Base-by-base conservation (phyloP, 2,888 invertebrate genomes). In the Nomada ruficornis region DNA sequence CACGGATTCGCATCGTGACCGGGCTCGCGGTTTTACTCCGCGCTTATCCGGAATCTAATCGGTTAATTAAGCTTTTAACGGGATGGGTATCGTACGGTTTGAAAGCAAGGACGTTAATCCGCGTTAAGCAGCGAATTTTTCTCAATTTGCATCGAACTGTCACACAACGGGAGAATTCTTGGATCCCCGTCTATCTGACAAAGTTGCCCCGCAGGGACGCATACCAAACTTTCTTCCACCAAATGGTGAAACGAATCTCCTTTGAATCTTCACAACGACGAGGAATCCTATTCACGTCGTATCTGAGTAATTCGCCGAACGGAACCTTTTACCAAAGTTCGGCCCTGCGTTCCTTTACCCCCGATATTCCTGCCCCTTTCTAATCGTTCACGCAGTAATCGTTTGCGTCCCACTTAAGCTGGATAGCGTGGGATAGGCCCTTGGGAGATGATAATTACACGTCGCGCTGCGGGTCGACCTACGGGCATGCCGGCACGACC, bases 391-490 rank as follows among this genome's bases (percentile, higher is more conserved):
- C 88, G 90, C 89, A 89, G 90, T 88, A 90, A 90, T 88, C 90
- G 89, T 85, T 82, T 68, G 87, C 90, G 90, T 91, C 90, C 90
- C 89, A 91, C 89, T 91, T 91, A 88, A 83, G 83, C 81, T 70
- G 89, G 91, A 89, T 91, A 92, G 91, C 91, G 91, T 92, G 91
- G 91, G 91, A 92, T 91, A 92, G 89, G 91, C 91, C 91, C 91
- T 92, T 92, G 91, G 91, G 90, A 91, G 91, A 91, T 90, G 91
- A 91, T 92, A 92, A 92, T 92, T 92, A 92, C 89, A 91, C 90
- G 89, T 91, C 89, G 90, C 88, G 89, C 83, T 88, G 87, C 86
- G 88, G 88, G 80, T 86, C 88, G 88, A 88, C 88, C 88, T 88
- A 88, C 88, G 88, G 85, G 81, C 84, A 88, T 86, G 84, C 89